Base-by-base conservation (phyloP, 2,797 vertebrate species). In the Cryptoblepharus egeriae region DNA sequence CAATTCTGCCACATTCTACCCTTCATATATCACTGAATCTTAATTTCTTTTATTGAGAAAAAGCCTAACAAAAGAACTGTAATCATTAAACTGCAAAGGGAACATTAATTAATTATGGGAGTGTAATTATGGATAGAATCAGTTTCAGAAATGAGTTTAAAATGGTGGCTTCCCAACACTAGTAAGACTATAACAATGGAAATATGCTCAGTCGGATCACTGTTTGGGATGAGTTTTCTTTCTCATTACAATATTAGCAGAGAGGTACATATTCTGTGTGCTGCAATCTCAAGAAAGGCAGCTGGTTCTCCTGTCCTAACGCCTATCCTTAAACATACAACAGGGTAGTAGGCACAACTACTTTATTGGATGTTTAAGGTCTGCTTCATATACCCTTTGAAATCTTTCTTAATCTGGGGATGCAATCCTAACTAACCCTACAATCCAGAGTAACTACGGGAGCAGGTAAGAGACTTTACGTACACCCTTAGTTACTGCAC, bases 91-190 rank as follows among this genome's bases (percentile, higher is more conserved):
- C 16, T 35, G 28, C n/a, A 52, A 24, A 80, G 28, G 37, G 71
- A 64, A 79, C 69, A 26, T 57, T 85, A 71, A 35, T 75, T 69
- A 79, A 78, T 78, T 58, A 58, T 73, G 30, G 45, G 63, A n/a
- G 20, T 73, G 22, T 52, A 82, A 37, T 16, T 69, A 71, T 10
- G 45, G 63, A 60, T 77, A 81, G 60, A 52, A 32, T 26, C 20
- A 61, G 32, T 32, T 69, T 70, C 28, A 22, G 79, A 84, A 78
- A 82, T 69, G 67, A 63, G 39, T 77, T 73, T 77, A 52, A 83
- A 87, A 80, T 68, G 52, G 61, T 77, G 68, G 79, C 72, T 39
- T 80, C 39, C 77, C 60, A 64, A 73, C 68, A 67, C 5, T 30
- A 15, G 76, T 72, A 68, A 30, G 75, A 39, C 32, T 64, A 26